A percentile compares a stretch with the other conserved stretches of the same genome.
phyloP scores from a whole-genome alignment of 2,113 vertebrate species.

The Cichladusa arquata region DNA sequence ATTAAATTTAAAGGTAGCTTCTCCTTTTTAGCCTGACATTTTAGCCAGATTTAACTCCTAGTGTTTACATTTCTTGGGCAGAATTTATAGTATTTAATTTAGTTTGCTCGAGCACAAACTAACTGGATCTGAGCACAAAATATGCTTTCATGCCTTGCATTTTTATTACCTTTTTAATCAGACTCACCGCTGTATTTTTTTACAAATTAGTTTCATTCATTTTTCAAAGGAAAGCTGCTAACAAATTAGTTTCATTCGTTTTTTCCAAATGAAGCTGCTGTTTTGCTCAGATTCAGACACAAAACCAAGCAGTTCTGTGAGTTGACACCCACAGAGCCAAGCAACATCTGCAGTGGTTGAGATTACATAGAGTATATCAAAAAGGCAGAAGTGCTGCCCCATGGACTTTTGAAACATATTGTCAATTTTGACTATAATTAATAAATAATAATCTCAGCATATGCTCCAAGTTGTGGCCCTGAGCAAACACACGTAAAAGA shows the following conservation, averaged over 20 bases:
- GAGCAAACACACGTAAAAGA: background rate
- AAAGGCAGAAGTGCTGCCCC: background rate
- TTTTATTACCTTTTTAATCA: slow-evolving; percentile 44
- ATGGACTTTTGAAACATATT: background rate
- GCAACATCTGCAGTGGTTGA: background rate
- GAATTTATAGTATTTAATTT: slow-evolving; percentile 57
- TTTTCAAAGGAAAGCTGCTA: slow-evolving; percentile 2
- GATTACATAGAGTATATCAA: background rate
- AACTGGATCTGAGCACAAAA: background rate
- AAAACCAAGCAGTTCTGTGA: background rate
- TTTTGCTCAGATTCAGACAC: background rate
- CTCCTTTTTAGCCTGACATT: background rate
- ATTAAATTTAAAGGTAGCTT: background rate
- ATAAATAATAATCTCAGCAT: slow-evolving; percentile 13
- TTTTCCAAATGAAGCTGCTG: background rate
- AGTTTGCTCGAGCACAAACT: background rate
- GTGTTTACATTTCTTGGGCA: background rate
- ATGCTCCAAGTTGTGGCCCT: background rate
- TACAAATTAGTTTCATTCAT: background rate
- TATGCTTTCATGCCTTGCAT: background rate
- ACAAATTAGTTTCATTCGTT: background rate
- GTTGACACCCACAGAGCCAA: background rate
- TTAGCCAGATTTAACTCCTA: background rate
- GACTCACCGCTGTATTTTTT: background rate
- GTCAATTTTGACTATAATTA: background rate